Evolutionary conservation across 2,888 invertebrate species (phyloP).

Genomic region (Rutpela maculata): DNA sequence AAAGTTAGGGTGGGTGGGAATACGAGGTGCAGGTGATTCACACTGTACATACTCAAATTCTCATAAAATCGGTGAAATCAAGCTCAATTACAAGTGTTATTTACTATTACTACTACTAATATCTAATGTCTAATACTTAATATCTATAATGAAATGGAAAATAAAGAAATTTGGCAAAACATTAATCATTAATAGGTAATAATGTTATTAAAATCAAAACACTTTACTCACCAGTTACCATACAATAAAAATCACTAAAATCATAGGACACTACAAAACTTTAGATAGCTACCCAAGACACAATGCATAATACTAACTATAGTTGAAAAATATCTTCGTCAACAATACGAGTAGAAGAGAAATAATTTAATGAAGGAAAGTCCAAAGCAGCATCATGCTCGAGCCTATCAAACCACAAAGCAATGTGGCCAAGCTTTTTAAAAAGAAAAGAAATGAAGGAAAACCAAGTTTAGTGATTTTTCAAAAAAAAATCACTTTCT

Average conservation of each 20-base stretch:
- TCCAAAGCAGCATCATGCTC: background rate
- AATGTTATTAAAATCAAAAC: background rate
- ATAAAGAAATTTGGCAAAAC: background rate
- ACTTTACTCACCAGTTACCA: background rate
- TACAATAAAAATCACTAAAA: slow-evolving; percentile 12
- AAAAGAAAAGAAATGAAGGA: background rate
- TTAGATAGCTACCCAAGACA: slow-evolving; percentile 1
- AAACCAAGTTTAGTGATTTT: background rate
- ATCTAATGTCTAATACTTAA: background rate
- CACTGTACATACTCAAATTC: background rate
- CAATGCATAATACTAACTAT: background rate
- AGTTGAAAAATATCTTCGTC: background rate
- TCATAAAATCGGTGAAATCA: background rate
- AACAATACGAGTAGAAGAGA: background rate
- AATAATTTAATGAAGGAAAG: background rate
- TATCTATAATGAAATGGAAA: background rate
- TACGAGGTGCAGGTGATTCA: background rate
- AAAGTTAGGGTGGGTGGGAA: too few species aligned
- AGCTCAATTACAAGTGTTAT: background rate
- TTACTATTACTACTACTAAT: background rate
- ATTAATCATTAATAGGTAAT: background rate
- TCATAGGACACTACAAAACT: slow-evolving; percentile 9
- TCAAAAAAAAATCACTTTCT: background rate
- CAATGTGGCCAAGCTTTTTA: background rate
- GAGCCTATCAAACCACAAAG: background rate